Percentiles rank a stretch among this genome's conserved stretches.
phyloP scores from a whole-genome alignment of 2,888 invertebrate species.

The Melanotus villosus region DNA sequence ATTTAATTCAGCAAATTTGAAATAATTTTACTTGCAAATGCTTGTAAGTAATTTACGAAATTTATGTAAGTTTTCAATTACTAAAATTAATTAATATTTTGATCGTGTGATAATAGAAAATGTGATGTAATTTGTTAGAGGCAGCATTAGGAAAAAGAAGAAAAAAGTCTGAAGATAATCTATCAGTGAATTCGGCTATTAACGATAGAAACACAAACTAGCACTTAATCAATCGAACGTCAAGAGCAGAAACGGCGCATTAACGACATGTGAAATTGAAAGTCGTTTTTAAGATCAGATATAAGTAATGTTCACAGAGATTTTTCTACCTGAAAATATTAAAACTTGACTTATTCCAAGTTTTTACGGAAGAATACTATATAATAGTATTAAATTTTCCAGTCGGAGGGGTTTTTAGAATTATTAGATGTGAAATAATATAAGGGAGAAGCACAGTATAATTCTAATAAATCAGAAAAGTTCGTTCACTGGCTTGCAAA shows the following conservation, averaged over 20 bases:
- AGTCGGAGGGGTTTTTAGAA: not conserved
- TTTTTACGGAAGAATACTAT: not conserved
- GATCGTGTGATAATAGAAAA: too few relatives aligned
- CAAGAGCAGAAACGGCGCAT: conserved; percentile 12
- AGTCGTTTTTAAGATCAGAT: too few relatives aligned
- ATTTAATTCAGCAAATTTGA: too few relatives aligned
- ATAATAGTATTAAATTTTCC: conserved; percentile 17
- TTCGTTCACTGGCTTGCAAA: conserved; percentile 37
- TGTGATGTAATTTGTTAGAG: too few relatives aligned
- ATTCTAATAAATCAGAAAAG: conserved; percentile 46
- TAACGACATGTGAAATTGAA: conserved; percentile 22
- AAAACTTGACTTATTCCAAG: not conserved
- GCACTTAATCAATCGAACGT: conserved; percentile 26
- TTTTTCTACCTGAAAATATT: too few relatives aligned
- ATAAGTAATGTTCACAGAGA: too few relatives aligned
- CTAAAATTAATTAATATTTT: too few relatives aligned
- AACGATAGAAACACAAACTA: conserved; percentile 19
- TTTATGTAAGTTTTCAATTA: too few relatives aligned
- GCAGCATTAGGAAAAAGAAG: too few relatives aligned
- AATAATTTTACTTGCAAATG: too few relatives aligned
- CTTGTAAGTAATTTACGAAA: too few relatives aligned
- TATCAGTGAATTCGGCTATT: not conserved
- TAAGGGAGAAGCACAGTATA: conserved; percentile 27
- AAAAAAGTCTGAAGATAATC: not conserved
- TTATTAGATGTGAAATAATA: conserved; percentile 29